A percentile compares a stretch with the other conserved stretches of the same genome.
These are phyloP conservation scores for Passerina amoena DNA, from an alignment of 2,113 vertebrate genomes.

Conservation along the genomic window DNA sequence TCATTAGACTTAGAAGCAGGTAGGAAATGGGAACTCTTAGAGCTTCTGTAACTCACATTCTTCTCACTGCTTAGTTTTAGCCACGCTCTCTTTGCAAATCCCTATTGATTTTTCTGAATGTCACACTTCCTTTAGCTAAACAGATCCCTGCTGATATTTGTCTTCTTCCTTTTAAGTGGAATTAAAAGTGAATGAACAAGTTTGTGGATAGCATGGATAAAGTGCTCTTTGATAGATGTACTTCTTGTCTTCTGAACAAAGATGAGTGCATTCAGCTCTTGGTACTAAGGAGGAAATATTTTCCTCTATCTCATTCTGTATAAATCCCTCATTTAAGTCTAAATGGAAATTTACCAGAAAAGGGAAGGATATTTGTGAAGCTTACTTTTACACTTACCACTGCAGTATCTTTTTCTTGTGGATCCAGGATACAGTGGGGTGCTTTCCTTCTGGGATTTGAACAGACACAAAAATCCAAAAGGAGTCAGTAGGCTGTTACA, in stretches of 20 bases:
- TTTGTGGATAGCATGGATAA: slow-evolving; percentile 22
- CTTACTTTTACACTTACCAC: background rate
- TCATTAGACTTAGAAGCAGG: background rate
- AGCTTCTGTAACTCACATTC: background rate
- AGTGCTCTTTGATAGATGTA: slow-evolving; percentile 29
- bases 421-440: background rate
- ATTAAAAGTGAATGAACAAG: slow-evolving; percentile 50
- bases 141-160: slow-evolving; percentile 55
- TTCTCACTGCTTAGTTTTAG: slow-evolving; percentile 25
- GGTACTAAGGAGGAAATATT: background rate
- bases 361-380: background rate
- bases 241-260: slow-evolving; percentile 9
- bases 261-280: background rate
- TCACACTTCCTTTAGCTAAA: slow-evolving; percentile 50
- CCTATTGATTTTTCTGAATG: slow-evolving; percentile 63
- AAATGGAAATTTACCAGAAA: slow-evolving; percentile 10
- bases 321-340: background rate
- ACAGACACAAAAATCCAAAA: background rate
- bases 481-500: background rate
- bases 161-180: slow-evolving; percentile 47
- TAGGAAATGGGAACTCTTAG: background rate
- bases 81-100: slow-evolving; percentile 41
- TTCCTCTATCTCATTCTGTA: background rate
- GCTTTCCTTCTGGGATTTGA: background rate
- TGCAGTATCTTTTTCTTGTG: background rate